Evolutionary conservation across 2,113 vertebrate species (phyloP), one percentile per base, ranked within the genome.

Genomic region (Salvelinus alpinus): DNA sequence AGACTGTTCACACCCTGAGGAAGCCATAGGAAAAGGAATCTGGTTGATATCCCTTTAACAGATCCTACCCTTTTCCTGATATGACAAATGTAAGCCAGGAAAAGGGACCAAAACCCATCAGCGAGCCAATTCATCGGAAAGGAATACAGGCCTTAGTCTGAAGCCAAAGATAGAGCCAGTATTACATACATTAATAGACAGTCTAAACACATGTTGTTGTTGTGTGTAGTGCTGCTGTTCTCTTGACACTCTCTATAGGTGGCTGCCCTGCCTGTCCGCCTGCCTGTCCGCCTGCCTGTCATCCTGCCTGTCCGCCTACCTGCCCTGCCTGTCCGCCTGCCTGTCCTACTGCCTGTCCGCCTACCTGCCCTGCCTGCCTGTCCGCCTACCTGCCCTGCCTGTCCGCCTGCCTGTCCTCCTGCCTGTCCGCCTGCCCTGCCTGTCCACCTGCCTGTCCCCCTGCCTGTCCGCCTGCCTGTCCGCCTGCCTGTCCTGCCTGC

Each of bases 221-320:
- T 74, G 82, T 73, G 73, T 80, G 80, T 80, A 85, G 74, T 75
- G 77, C 70, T 74, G 27, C 74, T 78, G 73, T 74, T 69, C 82
- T 76, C 72, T 22, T 71, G 74, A 79, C 79, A 75, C 74, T 76
- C 80, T 27, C 82, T 87, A 77, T 73, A 72, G 31, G 57, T 85
- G 88, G 31, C 31, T 34, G 31, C 31, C 6, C n/a, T 34, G 31
- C 6, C 5, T 34, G 31, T 34, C 31, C 1, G 34, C 7, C 34
- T 38, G 1, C 34, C 34, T 38, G 34, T 1, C 31, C 34, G n/a
- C n/a, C n/a, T 24, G 24, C 24, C 1, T 24, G 89, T n/a, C n/a
- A n/a, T n/a, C n/a, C n/a, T 38, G 34, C 34, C 34, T 34, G 34
- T 1, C 34, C 6, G 1, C 6, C 31, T 34, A 5, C 31, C 31